Evolutionary conservation across 2,888 invertebrate species (phyloP).

Genomic region (Lysandra coridon): DNA sequence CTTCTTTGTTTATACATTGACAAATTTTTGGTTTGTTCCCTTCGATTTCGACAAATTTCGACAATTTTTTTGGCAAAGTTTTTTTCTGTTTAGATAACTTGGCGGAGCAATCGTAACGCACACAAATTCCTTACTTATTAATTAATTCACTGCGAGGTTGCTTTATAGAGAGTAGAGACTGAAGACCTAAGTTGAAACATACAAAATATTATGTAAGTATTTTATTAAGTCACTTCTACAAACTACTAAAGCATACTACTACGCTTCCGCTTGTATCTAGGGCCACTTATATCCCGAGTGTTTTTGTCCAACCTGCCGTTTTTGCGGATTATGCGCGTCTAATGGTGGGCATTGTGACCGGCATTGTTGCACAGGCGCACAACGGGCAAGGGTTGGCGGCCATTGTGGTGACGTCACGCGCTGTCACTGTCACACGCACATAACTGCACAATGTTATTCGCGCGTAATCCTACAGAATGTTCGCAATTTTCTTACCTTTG

Average conservation of each 20-base stretch:
- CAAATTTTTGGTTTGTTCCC: no score
- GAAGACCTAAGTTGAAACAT: no score
- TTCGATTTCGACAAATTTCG: no score
- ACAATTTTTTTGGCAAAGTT: no score
- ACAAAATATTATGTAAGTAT: no score
- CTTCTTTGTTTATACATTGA: no score
- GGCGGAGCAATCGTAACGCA: no score
- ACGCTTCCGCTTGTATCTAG: not conserved
- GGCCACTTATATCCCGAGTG: not conserved
- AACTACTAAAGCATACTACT: not conserved
- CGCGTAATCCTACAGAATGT: not conserved
- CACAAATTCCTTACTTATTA: no score
- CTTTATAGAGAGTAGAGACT: no score
- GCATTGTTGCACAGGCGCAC: not conserved
- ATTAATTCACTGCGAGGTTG: no score
- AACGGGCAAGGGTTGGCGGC: conserved; percentile 13
- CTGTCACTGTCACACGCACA: conserved; percentile 18
- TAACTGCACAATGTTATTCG: conserved; percentile 13
- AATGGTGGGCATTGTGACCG: conserved; percentile 26
- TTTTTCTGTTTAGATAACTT: no score
- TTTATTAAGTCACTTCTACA: not conserved
- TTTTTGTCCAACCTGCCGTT: conserved; percentile 13
- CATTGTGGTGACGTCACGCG: conserved; percentile 18
- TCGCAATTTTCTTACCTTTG: not conserved
- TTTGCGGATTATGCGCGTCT: conserved; percentile 24